These are phyloP conservation scores for Cynodonichthys magdalenae DNA, from an alignment of 2,797 vertebrate species.

Conservation along the genomic window DNA sequence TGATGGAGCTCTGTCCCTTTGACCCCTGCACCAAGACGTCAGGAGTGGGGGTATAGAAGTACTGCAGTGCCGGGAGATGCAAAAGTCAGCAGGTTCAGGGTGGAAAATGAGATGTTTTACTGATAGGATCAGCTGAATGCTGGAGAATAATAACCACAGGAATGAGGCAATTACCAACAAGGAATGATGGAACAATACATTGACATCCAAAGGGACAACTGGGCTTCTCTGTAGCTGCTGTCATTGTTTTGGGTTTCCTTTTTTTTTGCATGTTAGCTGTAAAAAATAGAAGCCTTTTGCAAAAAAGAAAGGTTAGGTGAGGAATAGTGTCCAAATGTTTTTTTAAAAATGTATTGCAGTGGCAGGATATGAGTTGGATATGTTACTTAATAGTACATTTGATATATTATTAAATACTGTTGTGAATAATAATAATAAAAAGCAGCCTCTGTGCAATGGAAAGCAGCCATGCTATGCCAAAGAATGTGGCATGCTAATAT, in stretches of 20 bases:
- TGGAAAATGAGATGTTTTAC: conserved; percentile 70
- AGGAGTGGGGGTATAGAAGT: conserved; percentile 17
- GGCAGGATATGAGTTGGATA: conserved; percentile 37
- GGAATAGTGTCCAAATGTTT: neutral
- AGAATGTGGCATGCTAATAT: conserved; percentile 55
- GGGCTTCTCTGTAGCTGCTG: conserved; percentile 17
- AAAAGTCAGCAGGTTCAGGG: conserved; percentile 37
- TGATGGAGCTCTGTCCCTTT: conserved; percentile 45
- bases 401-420: conserved; percentile 40
- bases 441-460: conserved; percentile 22
- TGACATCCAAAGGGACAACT: conserved; percentile 21
- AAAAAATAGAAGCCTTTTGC: conserved; percentile 38
- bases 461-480: conserved; percentile 39
- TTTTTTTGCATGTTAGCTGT: conserved; percentile 26
- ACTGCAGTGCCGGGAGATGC: conserved; percentile 3
- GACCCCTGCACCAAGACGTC: conserved; percentile 39
- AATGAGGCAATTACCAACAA: conserved; percentile 66
- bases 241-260: conserved; percentile 39
- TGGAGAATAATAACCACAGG: conserved; percentile 60
- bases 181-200: conserved; percentile 31
- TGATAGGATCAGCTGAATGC: conserved; percentile 63
- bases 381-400: conserved; percentile 36
- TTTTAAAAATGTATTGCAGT: conserved; percentile 11
- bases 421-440: conserved; percentile 27
- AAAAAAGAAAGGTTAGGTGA: conserved; percentile 13